These are phyloP conservation scores for Achroia grisella DNA, from an alignment of 1,140 invertebrate species.

Conservation along the genomic window DNA sequence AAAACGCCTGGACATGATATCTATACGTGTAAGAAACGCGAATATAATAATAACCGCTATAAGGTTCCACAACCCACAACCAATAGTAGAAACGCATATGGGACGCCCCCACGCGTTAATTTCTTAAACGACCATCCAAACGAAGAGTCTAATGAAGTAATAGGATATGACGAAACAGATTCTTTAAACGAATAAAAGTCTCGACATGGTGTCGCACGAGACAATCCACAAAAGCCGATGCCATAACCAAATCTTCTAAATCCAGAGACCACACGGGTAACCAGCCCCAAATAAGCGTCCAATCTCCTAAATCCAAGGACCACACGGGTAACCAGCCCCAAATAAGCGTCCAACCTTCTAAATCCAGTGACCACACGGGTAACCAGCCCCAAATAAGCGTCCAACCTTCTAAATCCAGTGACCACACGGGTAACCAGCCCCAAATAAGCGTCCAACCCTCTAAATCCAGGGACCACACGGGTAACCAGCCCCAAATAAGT, in stretches of 20 bases:
- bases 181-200: slow-evolving; percentile 8
- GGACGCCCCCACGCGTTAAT: neutral
- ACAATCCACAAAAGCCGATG: neutral
- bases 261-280: slow-evolving; percentile 3
- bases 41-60: slow-evolving; percentile 3
- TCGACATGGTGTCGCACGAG: slow-evolving; percentile 4
- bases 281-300: slow-evolving; percentile 4
- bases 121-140: slow-evolving; percentile 10
- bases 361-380: neutral
- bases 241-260: neutral
- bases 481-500: slow-evolving; percentile 2
- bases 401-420: neutral
- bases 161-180: neutral
- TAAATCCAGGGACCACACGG: neutral
- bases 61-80: neutral
- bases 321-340: slow-evolving; percentile 4
- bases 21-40: slow-evolving; percentile 1
- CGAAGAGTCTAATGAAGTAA: slow-evolving; percentile 16
- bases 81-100: neutral
- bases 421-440: slow-evolving; percentile 6
- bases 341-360: neutral
- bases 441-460: neutral
- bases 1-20: slow-evolving; percentile 3
- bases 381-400: slow-evolving; percentile 5
- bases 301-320: neutral